Conservation (phyloP, 2,888 invertebrate genomes). For the Drosophila hamatofila region DNA sequence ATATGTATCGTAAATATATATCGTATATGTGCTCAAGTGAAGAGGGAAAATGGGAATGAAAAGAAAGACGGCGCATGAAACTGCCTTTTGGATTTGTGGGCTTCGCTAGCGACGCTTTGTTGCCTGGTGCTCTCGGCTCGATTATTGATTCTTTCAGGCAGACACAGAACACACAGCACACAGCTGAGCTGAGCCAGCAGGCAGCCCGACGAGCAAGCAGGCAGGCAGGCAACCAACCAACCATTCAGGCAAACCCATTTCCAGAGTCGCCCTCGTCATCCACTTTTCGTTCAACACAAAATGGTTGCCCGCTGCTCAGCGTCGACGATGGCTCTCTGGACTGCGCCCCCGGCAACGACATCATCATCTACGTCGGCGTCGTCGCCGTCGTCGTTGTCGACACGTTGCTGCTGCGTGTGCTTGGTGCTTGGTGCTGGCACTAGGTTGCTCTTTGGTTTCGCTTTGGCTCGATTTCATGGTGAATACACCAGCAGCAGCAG, state of each 20-base stretch:
- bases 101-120: slow-evolving; percentile 74
- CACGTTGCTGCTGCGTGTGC: slow-evolving; percentile 71
- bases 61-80: slow-evolving; percentile 36
- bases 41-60: slow-evolving; percentile 10
- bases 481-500: slow-evolving; percentile 55
- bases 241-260: slow-evolving; percentile 29
- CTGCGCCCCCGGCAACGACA: slow-evolving; percentile 77
- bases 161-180: slow-evolving; percentile 23
- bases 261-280: slow-evolving; percentile 58
- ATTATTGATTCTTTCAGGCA: slow-evolving; percentile 70
- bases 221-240: slow-evolving; percentile 25
- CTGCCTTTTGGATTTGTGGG: slow-evolving; percentile 64
- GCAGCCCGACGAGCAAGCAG: slow-evolving; percentile 7
- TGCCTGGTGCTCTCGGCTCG: slow-evolving; percentile 51
- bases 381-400: slow-evolving; percentile 35
- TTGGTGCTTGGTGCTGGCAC: slow-evolving; percentile 54
- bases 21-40: background rate
- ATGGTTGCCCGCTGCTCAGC: slow-evolving; percentile 64
- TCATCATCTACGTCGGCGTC: slow-evolving; percentile 60
- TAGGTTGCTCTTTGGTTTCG: slow-evolving; percentile 67
- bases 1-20: slow-evolving; percentile 4
- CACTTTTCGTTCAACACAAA: slow-evolving; percentile 63
- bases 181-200: slow-evolving; percentile 22
- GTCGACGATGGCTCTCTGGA: slow-evolving; percentile 50
- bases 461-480: slow-evolving; percentile 80